Evolutionary conservation across 2,888 invertebrate species (phyloP).

Genomic region (Brachyptera risi): DNA sequence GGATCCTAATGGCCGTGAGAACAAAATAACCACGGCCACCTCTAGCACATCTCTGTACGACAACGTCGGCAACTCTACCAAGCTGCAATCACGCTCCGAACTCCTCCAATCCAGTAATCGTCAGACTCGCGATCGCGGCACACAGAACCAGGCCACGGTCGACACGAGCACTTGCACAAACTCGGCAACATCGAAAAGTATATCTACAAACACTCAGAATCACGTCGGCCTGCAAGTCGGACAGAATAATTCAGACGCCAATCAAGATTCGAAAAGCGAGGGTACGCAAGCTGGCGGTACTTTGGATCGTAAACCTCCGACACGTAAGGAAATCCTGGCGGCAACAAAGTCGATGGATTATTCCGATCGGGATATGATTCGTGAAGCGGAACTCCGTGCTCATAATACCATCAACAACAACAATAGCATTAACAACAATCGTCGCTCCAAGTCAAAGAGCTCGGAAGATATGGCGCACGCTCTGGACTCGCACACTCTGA

Average conservation of each 20-base stretch:
- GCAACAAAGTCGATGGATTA: slow-evolving; percentile 52
- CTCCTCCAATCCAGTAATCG: slow-evolving; percentile 37
- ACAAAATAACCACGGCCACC: slow-evolving; percentile 79
- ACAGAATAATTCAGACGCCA: slow-evolving; percentile 36
- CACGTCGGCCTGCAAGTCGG: slow-evolving; percentile 60
- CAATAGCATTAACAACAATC: slow-evolving; percentile 44
- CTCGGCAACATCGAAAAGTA: slow-evolving; percentile 57
- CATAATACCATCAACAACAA: slow-evolving; percentile 68
- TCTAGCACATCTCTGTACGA: slow-evolving; percentile 85
- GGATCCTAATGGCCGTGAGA: slow-evolving; percentile 47
- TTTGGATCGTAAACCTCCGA: slow-evolving; percentile 40
- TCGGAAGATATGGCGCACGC: slow-evolving; percentile 74
- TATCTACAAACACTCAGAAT: slow-evolving; percentile 64
- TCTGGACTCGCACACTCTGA: slow-evolving; percentile 80
- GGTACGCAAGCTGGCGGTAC: slow-evolving; percentile 81
- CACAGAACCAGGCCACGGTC: slow-evolving; percentile 60
- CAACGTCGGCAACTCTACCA: slow-evolving; percentile 57
- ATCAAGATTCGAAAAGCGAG: slow-evolving; percentile 67
- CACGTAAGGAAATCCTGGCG: slow-evolving; percentile 11
- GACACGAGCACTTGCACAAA: slow-evolving; percentile 63
- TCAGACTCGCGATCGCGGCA: slow-evolving; percentile 45
- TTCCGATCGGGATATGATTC: slow-evolving; percentile 52
- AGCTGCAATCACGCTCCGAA: slow-evolving; percentile 37
- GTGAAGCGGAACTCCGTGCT: slow-evolving; percentile 64
- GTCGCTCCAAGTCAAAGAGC: slow-evolving; percentile 80